These are phyloP conservation scores for Tonatia bakeri DNA, from an alignment of 2,113 vertebrate species.

Conservation along the genomic window DNA sequence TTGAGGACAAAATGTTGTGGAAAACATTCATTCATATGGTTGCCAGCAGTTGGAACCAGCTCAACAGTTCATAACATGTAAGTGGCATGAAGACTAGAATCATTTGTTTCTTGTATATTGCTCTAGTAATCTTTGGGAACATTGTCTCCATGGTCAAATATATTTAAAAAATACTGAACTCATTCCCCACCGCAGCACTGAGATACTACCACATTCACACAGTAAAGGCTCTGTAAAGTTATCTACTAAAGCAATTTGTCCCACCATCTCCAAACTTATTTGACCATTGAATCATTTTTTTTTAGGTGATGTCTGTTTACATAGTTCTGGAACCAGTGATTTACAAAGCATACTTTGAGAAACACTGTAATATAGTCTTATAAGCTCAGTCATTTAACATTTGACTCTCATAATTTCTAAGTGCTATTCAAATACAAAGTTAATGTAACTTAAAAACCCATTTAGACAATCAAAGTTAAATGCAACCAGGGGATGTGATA, in stretches of 20 bases:
- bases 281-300: background rate
- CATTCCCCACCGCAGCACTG: background rate
- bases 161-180: background rate
- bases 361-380: background rate
- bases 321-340: background rate
- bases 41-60: too few species aligned
- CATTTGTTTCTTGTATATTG: background rate
- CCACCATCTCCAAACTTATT: background rate
- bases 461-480: constrained; percentile 8
- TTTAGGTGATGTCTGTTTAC: background rate
- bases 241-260: background rate
- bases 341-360: constrained; percentile 5
- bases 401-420: background rate
- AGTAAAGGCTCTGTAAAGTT: background rate
- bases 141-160: background rate
- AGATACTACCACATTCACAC: background rate
- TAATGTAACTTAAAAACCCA: constrained; percentile 21
- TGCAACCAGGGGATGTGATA: background rate
- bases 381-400: background rate
- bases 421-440: background rate
- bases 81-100: background rate
- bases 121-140: background rate
- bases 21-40: background rate
- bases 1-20: background rate
- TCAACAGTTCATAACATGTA: background rate